Base-by-base conservation (phyloP, 2,797 vertebrate genomes). In the Macroramphosus scolopax region DNA sequence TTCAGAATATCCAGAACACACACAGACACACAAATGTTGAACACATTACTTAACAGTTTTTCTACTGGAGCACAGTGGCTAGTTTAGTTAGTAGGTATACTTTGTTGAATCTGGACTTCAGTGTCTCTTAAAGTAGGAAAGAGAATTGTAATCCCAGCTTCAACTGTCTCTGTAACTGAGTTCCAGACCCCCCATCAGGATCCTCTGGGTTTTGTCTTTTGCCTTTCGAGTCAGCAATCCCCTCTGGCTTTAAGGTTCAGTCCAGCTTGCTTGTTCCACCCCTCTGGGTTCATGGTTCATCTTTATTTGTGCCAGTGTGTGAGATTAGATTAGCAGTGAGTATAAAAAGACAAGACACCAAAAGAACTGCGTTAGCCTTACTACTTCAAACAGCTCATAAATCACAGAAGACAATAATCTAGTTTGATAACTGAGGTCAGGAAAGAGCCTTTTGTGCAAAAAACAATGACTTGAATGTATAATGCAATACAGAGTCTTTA, bases 321-420 rank as follows among this genome's bases (percentile, higher is more conserved):
- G 49, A 63, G 50, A 51, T 55, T 48, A 49, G 28, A 60, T 67
- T 70, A 72, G 50, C 44, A 60, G 43, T 22, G 31, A 66, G 20
- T 50, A 38, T 55, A 63, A 70, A 38, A 32, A 53, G 41, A 65
- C 34, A 17, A 1, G 38, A 56, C 45, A 49, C 16, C 6, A 33
- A 43, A 36, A 66, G 26, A 53, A 39, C 26, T 15, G 42, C 1
- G 6, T 29, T 50, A 62, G 58, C 39, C 15, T 48, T 13, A 17
- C 41, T 41, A 29, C 57, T 32, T 61, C 51, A 67, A 70, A 78
- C 67, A 50, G 41, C 43, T 51, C 49, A 31, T 66, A 52, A 69
- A 76, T 76, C 38, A 54, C 40, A 8, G 41, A 51, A 30, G 31
- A 28, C 45, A 33, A 37, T 17, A 63, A 38, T 61, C 25, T 13